A percentile compares a stretch with the other conserved stretches of the same genome.
phyloP scores from a whole-genome alignment of 2,797 vertebrate genomes.

The Poliocrania exsul region DNA sequence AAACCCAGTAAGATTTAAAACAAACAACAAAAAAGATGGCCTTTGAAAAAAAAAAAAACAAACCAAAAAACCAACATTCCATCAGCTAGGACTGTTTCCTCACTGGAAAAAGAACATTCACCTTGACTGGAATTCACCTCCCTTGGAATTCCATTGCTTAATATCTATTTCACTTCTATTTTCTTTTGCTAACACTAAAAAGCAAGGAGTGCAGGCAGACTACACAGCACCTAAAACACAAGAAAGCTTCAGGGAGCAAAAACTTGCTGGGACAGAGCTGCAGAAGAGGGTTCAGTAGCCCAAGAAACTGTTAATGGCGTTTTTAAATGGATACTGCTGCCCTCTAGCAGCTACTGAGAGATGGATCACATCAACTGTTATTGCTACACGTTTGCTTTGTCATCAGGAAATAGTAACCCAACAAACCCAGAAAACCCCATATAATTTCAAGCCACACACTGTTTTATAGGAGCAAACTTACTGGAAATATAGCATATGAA shows the following conservation, averaged over 20 bases:
- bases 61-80: background rate
- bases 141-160: background rate
- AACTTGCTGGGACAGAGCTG: background rate
- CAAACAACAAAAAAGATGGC: background rate
- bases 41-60: background rate
- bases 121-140: background rate
- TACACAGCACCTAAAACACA: background rate
- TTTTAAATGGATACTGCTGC: conserved; percentile 63
- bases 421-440: background rate
- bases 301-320: background rate
- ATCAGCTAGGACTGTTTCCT: background rate
- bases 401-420: background rate
- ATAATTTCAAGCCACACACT: background rate
- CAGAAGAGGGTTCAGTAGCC: background rate
- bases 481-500: conserved; percentile 45
- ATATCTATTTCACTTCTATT: background rate
- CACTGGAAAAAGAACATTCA: background rate
- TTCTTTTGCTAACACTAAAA: background rate
- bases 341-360: conserved; percentile 41
- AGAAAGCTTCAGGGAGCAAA: background rate
- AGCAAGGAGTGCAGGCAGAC: background rate
- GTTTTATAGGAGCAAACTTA: conserved; percentile 11
- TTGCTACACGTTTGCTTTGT: background rate
- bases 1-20: background rate
- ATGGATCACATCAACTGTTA: background rate